Conservation (phyloP, 2,797 vertebrate species). For the Microcaecilia unicolor region DNA sequence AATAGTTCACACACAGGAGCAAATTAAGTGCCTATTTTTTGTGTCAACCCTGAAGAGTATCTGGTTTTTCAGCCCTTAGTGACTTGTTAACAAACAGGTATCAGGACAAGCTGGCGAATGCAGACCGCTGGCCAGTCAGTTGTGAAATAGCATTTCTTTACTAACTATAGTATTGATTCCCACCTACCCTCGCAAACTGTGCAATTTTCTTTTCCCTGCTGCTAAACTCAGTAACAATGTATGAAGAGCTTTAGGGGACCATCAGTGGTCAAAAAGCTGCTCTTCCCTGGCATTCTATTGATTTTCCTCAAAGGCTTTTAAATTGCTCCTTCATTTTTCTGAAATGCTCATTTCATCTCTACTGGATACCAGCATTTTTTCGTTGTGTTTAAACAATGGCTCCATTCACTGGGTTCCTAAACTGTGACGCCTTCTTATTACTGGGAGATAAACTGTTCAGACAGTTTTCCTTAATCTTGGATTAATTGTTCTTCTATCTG, state of each 20-base stretch:
- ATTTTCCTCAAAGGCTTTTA: constrained; percentile 75
- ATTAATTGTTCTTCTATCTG: constrained; percentile 55
- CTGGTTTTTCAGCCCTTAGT: constrained; percentile 68
- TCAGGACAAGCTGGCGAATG: constrained; percentile 47
- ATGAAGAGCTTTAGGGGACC: constrained; percentile 50
- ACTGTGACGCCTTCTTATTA: constrained; percentile 67
- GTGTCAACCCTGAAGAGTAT: constrained; percentile 64
- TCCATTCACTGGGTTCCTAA: constrained; percentile 56
- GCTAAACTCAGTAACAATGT: constrained; percentile 64
- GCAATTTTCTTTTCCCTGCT: constrained; percentile 63
- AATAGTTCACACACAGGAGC: constrained; percentile 49
- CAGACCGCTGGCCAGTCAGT: constrained; percentile 75
- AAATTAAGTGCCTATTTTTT: constrained; percentile 64
- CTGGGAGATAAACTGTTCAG: constrained; percentile 66
- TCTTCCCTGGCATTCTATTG: constrained; percentile 60
- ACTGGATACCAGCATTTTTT: constrained; percentile 45
- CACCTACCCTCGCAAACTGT: constrained; percentile 52
- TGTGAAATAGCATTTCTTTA: constrained; percentile 95
- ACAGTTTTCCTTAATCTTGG: constrained; percentile 63
- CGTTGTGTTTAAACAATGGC: constrained; percentile 67
- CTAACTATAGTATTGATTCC: constrained; percentile 87
- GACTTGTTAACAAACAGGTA: constrained; percentile 83
- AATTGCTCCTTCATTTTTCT: constrained; percentile 71
- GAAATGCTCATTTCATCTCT: constrained; percentile 61
- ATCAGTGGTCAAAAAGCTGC: constrained; percentile 51